Evolutionary conservation across 1,140 invertebrate species (phyloP), one percentile per base, ranked within the genome.

Genomic region (Odontomachus brunneus): DNA sequence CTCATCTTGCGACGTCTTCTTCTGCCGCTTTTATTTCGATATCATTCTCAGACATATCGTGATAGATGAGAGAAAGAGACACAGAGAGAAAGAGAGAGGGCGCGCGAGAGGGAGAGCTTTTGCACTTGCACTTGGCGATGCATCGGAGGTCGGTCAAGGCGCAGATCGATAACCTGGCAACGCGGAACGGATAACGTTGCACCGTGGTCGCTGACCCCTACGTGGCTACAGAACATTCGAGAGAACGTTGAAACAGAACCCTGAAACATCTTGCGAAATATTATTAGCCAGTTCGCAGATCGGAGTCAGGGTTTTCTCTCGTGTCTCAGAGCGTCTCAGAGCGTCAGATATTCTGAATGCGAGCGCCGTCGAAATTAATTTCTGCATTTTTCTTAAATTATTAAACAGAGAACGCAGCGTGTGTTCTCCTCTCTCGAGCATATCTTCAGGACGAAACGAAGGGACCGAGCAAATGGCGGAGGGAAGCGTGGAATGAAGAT

Each of bases 41-140:
- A 66, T 33, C 48, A 12, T 19, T 65, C 38, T 38, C 26, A 33
- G 19, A 48, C 44, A 26, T 44, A 69, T 55, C 14, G 29, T 7
- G 33, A 69, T 33, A 29, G 14, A 24, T 15, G 53, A 59, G 24
- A 4, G 38, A 19, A 4, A 44, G 72, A 29, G n/a, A 29, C 11
- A 29, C 22, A 59, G 22, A 12, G 60, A 19, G 11, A n/a, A 5
- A 48, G 7, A 24, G 63, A 22, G 15, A 33, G 57, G 63, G 59
- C 62, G 59, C 60, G 57, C 57, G 62, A 49, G 48, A 44, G 88
- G 84, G 84, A 73, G 84, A 91, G 90, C 90, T 91, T 92, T 91
- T 93, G 92, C 92, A 93, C 93, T 94, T 94, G 93, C 93, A 94
- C 93, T 94, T 93, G 93, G 91, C 85, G 84, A 66, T 89, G 87